Base-by-base conservation (phyloP, 1,140 invertebrate genomes). In the Lithobius niger region DNA sequence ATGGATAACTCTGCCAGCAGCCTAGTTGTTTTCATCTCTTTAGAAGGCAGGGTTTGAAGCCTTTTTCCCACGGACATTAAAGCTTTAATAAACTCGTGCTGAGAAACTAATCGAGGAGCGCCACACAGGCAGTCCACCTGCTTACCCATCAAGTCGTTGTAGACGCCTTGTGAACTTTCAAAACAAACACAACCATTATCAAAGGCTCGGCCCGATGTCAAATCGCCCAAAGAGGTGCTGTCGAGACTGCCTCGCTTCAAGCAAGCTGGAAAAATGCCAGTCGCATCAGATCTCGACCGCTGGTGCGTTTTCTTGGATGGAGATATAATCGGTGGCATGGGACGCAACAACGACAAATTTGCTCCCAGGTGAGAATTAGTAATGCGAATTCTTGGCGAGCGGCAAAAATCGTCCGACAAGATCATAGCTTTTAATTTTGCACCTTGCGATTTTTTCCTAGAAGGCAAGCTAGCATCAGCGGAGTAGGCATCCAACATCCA, bases 401-500 rank as follows among this genome's bases (percentile, higher is more conserved):
- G n/a, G n/a, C 86, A 80, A 19, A 92, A 76, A 72, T 91, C 85
- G 67, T 91, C 88, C 24, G 84, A 86, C 2, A 93, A 71, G 64
- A 95, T 94, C 56, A 88, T 79, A 70, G 90, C 86, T 66, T 83
- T 84, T 58, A 94, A 72, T 74, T 90, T 89, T 55, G 85, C 80
- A 59, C 88, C 88, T 66, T 85, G 83, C 40, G 87, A 88, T 69
- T 86, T 86, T 72, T 86, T 90, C 69, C 82, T 81, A 52, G 79
- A 80, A 54, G 81, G 78, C 56, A 82, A 71, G 57, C 58, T 60
- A 55, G 80, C 77, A 68, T 92, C 88, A 19, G 84, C 82, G 62
- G 86, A 86, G 66, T 94, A 98, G 3, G 95, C 92, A 59, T 94
- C 88, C 59, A 99, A 74, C 16, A 98, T 73, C 94, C 94, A 98